These are phyloP conservation scores for Lytechinus pictus DNA, from an alignment of 35 echinoderm and acorn worm species.

Conservation along the genomic window DNA sequence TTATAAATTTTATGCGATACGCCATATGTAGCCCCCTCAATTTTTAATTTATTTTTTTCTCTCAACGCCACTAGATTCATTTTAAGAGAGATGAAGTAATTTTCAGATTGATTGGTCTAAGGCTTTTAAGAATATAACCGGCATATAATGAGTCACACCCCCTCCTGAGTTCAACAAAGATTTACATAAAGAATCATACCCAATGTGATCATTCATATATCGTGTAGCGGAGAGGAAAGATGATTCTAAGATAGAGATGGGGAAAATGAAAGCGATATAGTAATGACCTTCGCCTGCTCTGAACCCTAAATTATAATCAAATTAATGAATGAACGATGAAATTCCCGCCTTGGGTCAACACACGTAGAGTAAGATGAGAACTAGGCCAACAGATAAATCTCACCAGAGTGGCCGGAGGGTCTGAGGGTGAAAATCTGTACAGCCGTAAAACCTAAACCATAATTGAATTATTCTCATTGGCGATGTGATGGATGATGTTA, in stretches of 20 bases:
- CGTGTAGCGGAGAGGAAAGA: too few relatives aligned
- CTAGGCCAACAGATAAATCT: neutral
- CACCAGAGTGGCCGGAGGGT: neutral
- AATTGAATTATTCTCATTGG: neutral
- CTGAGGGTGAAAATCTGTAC: neutral
- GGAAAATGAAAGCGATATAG: neutral
- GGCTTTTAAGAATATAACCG: too few relatives aligned
- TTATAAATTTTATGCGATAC: too few relatives aligned
- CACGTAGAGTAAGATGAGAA: neutral
- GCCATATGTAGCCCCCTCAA: too few relatives aligned
- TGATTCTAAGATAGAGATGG: too few relatives aligned
- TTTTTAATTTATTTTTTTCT: too few relatives aligned
- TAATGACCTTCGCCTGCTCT: neutral
- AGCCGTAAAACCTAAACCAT: neutral
- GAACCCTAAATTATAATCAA: neutral
- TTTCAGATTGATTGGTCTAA: too few relatives aligned
- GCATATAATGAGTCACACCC: too few relatives aligned
- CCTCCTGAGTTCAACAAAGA: neutral
- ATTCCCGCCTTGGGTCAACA: neutral
- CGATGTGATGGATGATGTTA: neutral
- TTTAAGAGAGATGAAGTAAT: too few relatives aligned
- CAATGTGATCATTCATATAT: neutral
- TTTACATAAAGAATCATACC: neutral
- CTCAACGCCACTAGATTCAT: too few relatives aligned
- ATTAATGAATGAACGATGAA: neutral